Evolutionary conservation across 2,113 vertebrate species (phyloP).

Genomic region (Illadopsis cleaveri): DNA sequence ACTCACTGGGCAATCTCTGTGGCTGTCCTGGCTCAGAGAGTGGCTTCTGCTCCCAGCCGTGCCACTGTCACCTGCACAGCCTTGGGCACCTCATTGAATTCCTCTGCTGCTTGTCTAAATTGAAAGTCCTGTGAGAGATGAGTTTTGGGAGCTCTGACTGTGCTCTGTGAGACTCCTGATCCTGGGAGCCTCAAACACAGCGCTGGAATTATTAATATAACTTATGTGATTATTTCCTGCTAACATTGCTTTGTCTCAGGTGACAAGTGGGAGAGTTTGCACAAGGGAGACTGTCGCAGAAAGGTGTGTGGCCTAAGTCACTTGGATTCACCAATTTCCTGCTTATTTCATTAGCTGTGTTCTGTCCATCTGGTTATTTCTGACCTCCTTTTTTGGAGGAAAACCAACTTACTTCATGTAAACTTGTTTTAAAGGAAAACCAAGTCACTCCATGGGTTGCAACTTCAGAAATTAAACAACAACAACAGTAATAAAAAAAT

Average conservation of each 20-base stretch:
- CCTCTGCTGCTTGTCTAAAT: background rate
- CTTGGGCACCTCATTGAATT: background rate
- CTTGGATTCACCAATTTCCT: background rate
- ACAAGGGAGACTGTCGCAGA: background rate
- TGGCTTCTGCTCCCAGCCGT: background rate
- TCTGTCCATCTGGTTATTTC: background rate
- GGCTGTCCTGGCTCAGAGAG: background rate
- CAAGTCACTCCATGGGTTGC: background rate
- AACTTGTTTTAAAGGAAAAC: background rate
- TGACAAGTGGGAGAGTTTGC: background rate
- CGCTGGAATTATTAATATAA: rapidly evolving
- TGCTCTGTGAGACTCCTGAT: background rate
- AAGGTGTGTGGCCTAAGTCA: background rate
- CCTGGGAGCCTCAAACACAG: background rate
- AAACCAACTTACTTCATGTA: background rate
- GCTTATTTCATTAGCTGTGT: background rate
- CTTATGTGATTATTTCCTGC: background rate
- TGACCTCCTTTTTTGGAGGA: background rate
- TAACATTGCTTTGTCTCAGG: background rate
- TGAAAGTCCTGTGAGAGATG: background rate
- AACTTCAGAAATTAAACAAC: background rate
- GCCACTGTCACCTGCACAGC: background rate
- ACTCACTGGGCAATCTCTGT: background rate
- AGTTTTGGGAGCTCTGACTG: background rate
- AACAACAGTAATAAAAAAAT: background rate